Evolutionary conservation across 2,113 vertebrate genomes (phyloP).

Genomic region (Lynx canadensis): DNA sequence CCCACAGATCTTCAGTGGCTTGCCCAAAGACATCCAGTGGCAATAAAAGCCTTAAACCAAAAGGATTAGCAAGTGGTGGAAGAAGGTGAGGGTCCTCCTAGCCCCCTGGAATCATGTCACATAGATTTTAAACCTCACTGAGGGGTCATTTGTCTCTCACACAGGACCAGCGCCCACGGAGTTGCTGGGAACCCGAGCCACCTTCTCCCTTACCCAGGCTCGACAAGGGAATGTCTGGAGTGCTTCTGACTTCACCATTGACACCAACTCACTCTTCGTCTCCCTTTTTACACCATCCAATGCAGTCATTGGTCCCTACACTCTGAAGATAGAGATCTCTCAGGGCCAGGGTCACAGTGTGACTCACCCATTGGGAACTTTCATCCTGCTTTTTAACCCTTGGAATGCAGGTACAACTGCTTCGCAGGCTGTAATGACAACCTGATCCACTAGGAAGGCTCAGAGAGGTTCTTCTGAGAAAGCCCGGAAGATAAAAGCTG

Average conservation of each 20-base stretch:
- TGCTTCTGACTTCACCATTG: conserved; percentile 30
- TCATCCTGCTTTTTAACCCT: conserved; percentile 92
- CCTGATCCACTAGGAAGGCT: not conserved
- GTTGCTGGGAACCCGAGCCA: conserved; percentile 87
- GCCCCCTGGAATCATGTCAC: not conserved
- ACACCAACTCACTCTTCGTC: conserved; percentile 54
- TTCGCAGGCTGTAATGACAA: not conserved
- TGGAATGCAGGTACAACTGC: conserved; percentile 90
- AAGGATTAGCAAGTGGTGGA: not conserved
- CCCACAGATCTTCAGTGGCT: not conserved
- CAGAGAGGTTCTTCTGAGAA: conserved; percentile 17
- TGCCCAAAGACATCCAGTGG: not conserved
- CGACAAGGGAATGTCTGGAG: conserved; percentile 74
- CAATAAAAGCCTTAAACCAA: not conserved
- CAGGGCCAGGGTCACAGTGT: conserved; percentile 71
- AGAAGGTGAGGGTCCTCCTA: not conserved
- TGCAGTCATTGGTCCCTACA: conserved; percentile 88
- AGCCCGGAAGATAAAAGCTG: not conserved
- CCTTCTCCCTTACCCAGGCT: conserved; percentile 83
- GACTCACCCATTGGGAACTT: conserved; percentile 74
- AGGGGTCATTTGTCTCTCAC: conserved; percentile 12
- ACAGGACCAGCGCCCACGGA: conserved; percentile 88
- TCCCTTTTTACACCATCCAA: conserved; percentile 81
- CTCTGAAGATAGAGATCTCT: conserved; percentile 83
- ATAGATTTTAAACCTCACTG: not conserved